Base-by-base conservation (phyloP, 2,113 vertebrate genomes). In the Cromileptes altivelis region DNA sequence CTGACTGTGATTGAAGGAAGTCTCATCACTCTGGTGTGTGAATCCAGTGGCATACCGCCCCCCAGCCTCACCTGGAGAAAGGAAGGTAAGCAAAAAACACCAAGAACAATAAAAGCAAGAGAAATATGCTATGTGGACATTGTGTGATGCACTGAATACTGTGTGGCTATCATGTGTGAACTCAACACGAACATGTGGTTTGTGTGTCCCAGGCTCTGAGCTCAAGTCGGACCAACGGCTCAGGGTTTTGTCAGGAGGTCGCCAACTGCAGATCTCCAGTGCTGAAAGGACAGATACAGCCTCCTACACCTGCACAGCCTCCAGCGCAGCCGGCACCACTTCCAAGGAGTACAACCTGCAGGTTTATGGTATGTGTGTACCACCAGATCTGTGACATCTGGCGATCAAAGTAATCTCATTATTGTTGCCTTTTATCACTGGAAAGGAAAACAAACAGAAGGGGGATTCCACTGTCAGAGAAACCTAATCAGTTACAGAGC, bases 1-100 rank as follows among this genome's bases (percentile, higher is more conserved):
- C 82, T 98, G 88, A 97, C 95, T 6, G 97, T 97, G 79, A 96
- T 94, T 21, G 97, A 98, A 94, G 97, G 98, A 55, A 95, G 90
- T 63, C 94, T 97, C 57, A 95, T 97, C 75, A 97, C 94, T 78
- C 92, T 99, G 7, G 89, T 97, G 53, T 99, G 98, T 91, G 98
- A 99, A 86, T 99, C 98, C 78, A 98, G 95, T 86, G 98, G 98
- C 12, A 97, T 99, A 64, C 98, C 98, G 42, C 97, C 97, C 42
- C 97, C 98, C 70, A 96, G 94, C 75, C 96, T 99, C 2, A 92
- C 89, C 9, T 99, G 98, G 98, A 96, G 86, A 81, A 99, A 97
- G 88, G 95, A 97, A 2, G 97, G 98, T 99, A 80, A 86, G 14
- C 37, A 27, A 56, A 62, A 21, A 21, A 4, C 33, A 37, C 30